A percentile compares a stretch with the other conserved stretches of the same genome.
phyloP scores from a whole-genome alignment of 2,797 vertebrate genomes.

The Echeneis naucrates region DNA sequence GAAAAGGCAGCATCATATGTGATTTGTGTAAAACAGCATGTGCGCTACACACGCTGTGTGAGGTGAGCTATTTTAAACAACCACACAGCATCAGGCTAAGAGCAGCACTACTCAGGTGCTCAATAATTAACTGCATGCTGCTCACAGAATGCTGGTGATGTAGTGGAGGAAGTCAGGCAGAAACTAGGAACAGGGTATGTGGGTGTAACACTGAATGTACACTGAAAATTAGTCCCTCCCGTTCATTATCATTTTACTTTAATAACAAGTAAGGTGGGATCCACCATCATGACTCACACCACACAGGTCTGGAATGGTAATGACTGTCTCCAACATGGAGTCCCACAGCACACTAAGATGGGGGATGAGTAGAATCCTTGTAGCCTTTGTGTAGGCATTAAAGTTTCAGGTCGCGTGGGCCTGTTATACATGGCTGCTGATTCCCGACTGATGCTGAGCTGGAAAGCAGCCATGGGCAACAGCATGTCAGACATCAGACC shows the following conservation, averaged over 20 bases:
- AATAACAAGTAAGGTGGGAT: slow-evolving; percentile 33
- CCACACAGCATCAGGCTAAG: slow-evolving; percentile 59
- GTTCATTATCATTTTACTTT: slow-evolving; percentile 57
- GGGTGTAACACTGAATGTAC: slow-evolving; percentile 47
- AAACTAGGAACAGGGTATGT: slow-evolving; percentile 41
- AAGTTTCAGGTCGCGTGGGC: slow-evolving; percentile 83
- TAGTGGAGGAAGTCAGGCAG: slow-evolving; percentile 66
- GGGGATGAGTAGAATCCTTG: slow-evolving; percentile 31
- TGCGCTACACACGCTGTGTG: slow-evolving; percentile 18
- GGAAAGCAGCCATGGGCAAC: slow-evolving; percentile 86
- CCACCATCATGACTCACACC: slow-evolving; percentile 4
- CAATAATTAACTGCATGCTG: slow-evolving; percentile 77
- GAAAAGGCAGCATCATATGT: slow-evolving; percentile 42
- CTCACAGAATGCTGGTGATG: slow-evolving; percentile 49
- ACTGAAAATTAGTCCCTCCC: slow-evolving; percentile 61
- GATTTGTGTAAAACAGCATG: slow-evolving; percentile 48
- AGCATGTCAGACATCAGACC: slow-evolving; percentile 81
- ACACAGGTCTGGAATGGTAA: slow-evolving; percentile 42
- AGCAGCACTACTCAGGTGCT: slow-evolving; percentile 70
- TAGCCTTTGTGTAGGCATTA: slow-evolving; percentile 83
- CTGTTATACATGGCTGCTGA: slow-evolving; percentile 73
- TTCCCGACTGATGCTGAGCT: slow-evolving; percentile 74
- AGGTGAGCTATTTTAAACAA: slow-evolving; percentile 64
- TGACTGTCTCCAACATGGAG: slow-evolving; percentile 53
- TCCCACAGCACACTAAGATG: slow-evolving; percentile 70